phyloP scores from a whole-genome alignment of 2,888 invertebrate genomes.

The Megamerina dolium region DNA sequence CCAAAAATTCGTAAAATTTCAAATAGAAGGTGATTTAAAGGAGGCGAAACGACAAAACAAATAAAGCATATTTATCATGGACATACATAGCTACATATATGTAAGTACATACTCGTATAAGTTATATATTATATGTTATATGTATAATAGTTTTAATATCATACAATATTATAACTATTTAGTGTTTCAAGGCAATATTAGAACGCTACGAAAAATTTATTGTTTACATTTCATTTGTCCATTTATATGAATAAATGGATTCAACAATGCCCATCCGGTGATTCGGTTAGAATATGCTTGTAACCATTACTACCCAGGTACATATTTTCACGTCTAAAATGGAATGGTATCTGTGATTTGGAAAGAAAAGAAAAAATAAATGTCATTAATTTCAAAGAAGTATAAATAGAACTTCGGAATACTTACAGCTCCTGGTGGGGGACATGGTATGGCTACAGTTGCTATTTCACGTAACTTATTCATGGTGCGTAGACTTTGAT shows the following conservation, averaged over 20 bases:
- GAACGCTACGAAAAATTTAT: no score
- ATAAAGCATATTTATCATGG: no score
- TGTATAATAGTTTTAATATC: no score
- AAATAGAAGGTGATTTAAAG: no score
- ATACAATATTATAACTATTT: no score
- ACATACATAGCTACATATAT: no score
- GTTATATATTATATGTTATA: no score
- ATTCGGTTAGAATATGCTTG: conserved; percentile 45
- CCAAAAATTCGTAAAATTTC: no score
- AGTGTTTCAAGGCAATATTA: no score
- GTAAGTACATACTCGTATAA: no score
- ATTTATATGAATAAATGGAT: neutral
- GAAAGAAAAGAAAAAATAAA: neutral
- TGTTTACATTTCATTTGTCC: no score
- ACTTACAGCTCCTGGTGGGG: conserved; percentile 46
- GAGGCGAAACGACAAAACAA: no score
- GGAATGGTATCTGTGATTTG: conserved; percentile 43
- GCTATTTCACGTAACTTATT: conserved; percentile 48
- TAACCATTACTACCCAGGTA: conserved; percentile 48
- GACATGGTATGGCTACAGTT: conserved; percentile 49
- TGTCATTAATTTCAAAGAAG: neutral
- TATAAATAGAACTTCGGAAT: neutral
- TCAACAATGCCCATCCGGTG: conserved; percentile 37
- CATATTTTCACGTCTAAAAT: conserved; percentile 48
- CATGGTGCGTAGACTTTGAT: conserved; percentile 44